Evolutionary conservation across 1,140 invertebrate species (phyloP).

Genomic region (Drosophila rufa): DNA sequence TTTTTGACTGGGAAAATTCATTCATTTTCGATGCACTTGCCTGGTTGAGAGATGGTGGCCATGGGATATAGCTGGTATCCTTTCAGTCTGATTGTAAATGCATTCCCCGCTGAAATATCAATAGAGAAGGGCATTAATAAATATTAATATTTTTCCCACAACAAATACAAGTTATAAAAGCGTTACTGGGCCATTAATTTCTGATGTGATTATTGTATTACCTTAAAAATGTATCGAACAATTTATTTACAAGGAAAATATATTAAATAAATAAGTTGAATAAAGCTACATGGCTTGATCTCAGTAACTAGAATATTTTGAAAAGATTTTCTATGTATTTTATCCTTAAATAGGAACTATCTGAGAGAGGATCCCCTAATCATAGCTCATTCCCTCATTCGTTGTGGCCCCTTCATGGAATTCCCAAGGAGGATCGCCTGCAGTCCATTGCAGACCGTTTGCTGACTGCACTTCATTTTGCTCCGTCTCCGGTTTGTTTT

Average conservation of each 20-base stretch:
- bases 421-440: constrained; percentile 5
- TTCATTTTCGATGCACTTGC: constrained; percentile 25
- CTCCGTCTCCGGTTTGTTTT: constrained; percentile 23
- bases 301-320: no score
- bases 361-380: no score
- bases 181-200: constrained; percentile 6
- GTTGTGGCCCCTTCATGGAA: not conserved
- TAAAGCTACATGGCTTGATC: no score
- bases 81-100: constrained; percentile 28
- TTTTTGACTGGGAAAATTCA: constrained; percentile 26
- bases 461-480: constrained; percentile 15
- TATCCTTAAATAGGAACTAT: no score
- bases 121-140: constrained; percentile 14
- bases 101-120: constrained; percentile 19
- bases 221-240: not conserved
- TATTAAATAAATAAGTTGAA: not conserved
- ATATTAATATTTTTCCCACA: constrained; percentile 10
- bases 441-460: constrained; percentile 4
- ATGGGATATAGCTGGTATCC: constrained; percentile 1
- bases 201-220: constrained; percentile 1
- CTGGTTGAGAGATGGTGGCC: not conserved
- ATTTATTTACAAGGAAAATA: not conserved
- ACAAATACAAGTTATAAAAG: not conserved
- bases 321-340: no score
- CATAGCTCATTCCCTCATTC: constrained; percentile 7